Evolutionary conservation across 1,140 invertebrate species (phyloP), one percentile per base, ranked within the genome.

Genomic region (Rhagoletis zephyria): DNA sequence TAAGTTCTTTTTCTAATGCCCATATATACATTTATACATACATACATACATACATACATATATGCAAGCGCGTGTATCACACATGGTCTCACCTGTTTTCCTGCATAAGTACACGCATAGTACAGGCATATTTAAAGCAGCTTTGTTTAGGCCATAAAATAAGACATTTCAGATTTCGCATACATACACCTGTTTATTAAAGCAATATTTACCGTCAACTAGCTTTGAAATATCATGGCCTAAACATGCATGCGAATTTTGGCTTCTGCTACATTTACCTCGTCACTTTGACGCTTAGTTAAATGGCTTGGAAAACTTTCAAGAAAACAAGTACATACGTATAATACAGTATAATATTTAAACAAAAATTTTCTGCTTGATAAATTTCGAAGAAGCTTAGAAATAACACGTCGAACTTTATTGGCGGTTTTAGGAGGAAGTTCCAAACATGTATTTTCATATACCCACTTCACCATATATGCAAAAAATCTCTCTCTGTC

Each of bases 61-160:
- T 63, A 10, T 16, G 16, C n/a, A 63, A 67, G 30, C 30, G 30
- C 30, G 30, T 30, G 51, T 56, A 10, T 10, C 51, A 56, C 51
- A 56, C 10, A 56, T 56, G 51, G 51, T 56, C 5, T 56, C 51
- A 56, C 10, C 10, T 56, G 51, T 56, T 56, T 56, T 7, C 51
- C 51, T 56, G 51, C 10, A 10, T 56, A 10, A 56, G 51, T 10
- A 56, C 51, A 14, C 14, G 14, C 42, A 74, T 74, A 42, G 10
- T 9, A 74, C 67, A 56, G 30, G 30, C 10, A 56, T 5, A 56
- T 74, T 74, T 48, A 45, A 4, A 45, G 42, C 40, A 40, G 67
- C 67, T 74, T 48, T 74, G 42, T 74, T 74, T 40, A 12, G 40
- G 42, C 14, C 67, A 74, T 74, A 74, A 74, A 74, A 74, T 74